These are phyloP conservation scores for Drosophila histrio DNA, from an alignment of 2,888 invertebrate genomes.

Conservation along the genomic window DNA sequence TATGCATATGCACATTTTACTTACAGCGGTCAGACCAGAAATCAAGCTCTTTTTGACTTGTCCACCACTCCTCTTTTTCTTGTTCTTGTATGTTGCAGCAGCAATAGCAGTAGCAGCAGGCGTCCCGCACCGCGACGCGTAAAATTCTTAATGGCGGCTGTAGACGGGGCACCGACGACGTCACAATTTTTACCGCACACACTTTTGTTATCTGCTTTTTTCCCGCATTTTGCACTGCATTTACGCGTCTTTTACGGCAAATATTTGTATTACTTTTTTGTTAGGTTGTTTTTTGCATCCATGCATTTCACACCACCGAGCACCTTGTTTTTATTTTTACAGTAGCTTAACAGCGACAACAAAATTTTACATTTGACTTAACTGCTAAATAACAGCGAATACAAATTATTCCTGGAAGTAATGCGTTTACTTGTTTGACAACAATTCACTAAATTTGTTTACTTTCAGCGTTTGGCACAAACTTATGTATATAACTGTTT, in stretches of 20 bases:
- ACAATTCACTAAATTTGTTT: background rate
- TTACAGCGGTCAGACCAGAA: constrained; percentile 63
- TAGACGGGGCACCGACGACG: constrained; percentile 17
- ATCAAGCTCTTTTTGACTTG: constrained; percentile 57
- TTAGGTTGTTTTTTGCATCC: constrained; percentile 30
- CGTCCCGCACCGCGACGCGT: constrained; percentile 51
- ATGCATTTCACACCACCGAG: constrained; percentile 20
- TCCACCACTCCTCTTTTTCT: constrained; percentile 72
- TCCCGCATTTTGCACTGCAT: constrained; percentile 16
- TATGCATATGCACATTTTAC: constrained; percentile 35
- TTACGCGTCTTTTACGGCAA: constrained; percentile 12
- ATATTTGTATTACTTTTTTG: constrained; percentile 31
- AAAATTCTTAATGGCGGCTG: constrained; percentile 47
- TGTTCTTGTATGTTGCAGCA: constrained; percentile 63
- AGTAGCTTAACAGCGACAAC: constrained; percentile 17
- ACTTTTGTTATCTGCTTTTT: constrained; percentile 22
- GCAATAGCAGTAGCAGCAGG: constrained; percentile 32
- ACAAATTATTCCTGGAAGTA: background rate
- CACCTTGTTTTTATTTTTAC: constrained; percentile 28
- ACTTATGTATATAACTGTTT: background rate
- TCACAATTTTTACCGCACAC: constrained; percentile 34
- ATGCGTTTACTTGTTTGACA: background rate
- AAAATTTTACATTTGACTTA: constrained; percentile 17
- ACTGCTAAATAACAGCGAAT: constrained; percentile 5
- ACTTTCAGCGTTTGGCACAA: background rate